Conservation (phyloP, 2,797 vertebrate species). For the Myotis vivesi region DNA sequence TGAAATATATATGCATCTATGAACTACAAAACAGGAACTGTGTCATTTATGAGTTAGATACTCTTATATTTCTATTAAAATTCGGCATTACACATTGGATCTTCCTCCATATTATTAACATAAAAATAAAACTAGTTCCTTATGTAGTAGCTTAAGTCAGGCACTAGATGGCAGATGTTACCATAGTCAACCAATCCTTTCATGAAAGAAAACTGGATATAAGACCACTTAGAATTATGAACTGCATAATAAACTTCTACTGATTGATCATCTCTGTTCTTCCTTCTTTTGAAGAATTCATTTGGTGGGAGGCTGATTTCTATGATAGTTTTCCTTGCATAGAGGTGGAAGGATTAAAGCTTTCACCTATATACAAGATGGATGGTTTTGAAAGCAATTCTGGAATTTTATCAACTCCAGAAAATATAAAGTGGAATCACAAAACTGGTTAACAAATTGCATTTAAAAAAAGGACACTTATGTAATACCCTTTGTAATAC, state of each 20-base stretch:
- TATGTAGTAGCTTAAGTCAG: neutral
- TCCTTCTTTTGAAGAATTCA: slow-evolving; percentile 9
- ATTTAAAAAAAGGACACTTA: no score
- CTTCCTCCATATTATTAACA: neutral
- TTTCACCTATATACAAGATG: neutral
- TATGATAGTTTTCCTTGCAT: neutral
- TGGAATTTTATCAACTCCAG: slow-evolving; percentile 46
- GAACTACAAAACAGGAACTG: neutral
- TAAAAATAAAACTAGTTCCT: neutral
- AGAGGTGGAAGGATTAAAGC: neutral
- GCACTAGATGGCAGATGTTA: slow-evolving; percentile 75
- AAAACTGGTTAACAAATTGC: slow-evolving; percentile 35
- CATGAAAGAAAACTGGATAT: neutral
- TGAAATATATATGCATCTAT: neutral
- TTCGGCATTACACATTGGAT: neutral
- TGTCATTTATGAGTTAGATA: neutral
- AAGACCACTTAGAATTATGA: neutral
- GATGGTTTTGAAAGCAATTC: slow-evolving; percentile 53
- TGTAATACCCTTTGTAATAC: no score
- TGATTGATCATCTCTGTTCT: neutral
- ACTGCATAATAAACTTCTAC: slow-evolving; percentile 24
- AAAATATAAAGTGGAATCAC: slow-evolving; percentile 51
- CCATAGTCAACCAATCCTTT: slow-evolving; percentile 37
- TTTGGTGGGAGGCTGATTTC: neutral
- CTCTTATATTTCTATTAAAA: neutral